Evolutionary conservation across 1,140 invertebrate species (phyloP).

Genomic region (Sipha flava): DNA sequence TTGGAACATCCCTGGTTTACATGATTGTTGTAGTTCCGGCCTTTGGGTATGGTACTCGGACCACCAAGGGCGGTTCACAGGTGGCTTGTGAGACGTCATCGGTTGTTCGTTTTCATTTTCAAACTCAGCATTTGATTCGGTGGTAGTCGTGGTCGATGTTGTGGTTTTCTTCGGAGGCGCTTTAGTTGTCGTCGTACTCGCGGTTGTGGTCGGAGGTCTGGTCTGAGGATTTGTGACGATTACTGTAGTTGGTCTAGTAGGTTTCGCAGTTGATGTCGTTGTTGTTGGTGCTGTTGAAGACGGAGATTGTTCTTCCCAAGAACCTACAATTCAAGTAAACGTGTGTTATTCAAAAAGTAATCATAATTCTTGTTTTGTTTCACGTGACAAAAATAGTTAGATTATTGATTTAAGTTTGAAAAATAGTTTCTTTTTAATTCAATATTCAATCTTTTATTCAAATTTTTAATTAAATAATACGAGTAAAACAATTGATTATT

Average conservation of each 20-base stretch:
- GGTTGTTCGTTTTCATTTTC: slow-evolving; percentile 42
- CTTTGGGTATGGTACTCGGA: slow-evolving; percentile 36
- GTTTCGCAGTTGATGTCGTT: slow-evolving; percentile 41
- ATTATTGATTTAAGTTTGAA: too few relatives aligned
- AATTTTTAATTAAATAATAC: too few relatives aligned
- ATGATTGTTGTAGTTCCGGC: slow-evolving; percentile 43
- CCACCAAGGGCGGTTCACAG: slow-evolving; percentile 37
- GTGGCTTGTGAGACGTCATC: slow-evolving; percentile 39
- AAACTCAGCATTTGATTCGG: slow-evolving; percentile 39
- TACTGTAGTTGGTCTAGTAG: slow-evolving; percentile 39
- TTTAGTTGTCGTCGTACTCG: slow-evolving; percentile 34
- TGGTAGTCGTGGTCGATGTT: slow-evolving; percentile 38
- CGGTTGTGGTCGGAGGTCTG: slow-evolving; percentile 39
- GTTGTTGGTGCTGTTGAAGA: neutral
- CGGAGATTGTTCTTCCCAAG: neutral
- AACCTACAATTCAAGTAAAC: neutral
- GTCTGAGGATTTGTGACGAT: slow-evolving; percentile 29
- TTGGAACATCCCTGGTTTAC: slow-evolving; percentile 55
- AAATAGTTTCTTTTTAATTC: too few relatives aligned
- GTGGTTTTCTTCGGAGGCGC: neutral
- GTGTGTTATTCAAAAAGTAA: too few relatives aligned
- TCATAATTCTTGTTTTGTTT: too few relatives aligned
- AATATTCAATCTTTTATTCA: too few relatives aligned
- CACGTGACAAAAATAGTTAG: too few relatives aligned
- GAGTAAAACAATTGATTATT: too few relatives aligned